Base-by-base conservation (phyloP, 2,113 vertebrate genomes). In the Centropristis striata region DNA sequence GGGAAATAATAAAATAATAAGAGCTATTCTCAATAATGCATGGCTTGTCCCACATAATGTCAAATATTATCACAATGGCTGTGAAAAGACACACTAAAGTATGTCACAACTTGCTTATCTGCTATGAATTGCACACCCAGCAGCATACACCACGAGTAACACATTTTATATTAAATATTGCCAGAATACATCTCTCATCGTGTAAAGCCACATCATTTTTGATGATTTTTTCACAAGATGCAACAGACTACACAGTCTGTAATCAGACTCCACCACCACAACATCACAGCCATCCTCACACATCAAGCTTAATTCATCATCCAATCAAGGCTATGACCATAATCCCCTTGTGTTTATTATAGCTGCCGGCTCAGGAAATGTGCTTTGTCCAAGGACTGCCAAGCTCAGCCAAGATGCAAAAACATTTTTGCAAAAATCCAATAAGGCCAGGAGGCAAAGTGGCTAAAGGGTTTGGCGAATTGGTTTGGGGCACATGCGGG, bases 301-400 rank as follows among this genome's bases (percentile, higher is more conserved):
- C 58, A 78, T 86, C 78, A 75, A 53, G 76, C 81, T 69, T 18
- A 78, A 85, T 86, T 85, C 86, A 74, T 84, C 84, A 76, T 71
- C 81, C 80, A 79, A 81, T 85, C 78, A 83, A 68, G 76, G 61
- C 47, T 59, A 39, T 58, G 55, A 78, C 49, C 61, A 68, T 80
- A 72, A 87, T 86, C 84, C 57, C 53, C 27, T 50, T 28, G n/a
- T 81, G 68, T 88, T 81, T 70, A 82, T 83, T 77, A 50, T 59
- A 64, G 75, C 39, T 37, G 64, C 51, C 23, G 63, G 81, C 76
- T 81, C 59, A 57, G 71, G 66, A 80, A 73, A 61, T 58, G 42
- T 21, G 67, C 68, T 60, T 88, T 49, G 73, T 81, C 79, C 63
- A 44, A 72, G 42, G 61, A 51, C 58, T 66, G 2, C 25, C 47